Evolutionary conservation across 2,797 vertebrate species (phyloP), one percentile per base, ranked within the genome.

Genomic region (Zenarchopterus dispar): DNA sequence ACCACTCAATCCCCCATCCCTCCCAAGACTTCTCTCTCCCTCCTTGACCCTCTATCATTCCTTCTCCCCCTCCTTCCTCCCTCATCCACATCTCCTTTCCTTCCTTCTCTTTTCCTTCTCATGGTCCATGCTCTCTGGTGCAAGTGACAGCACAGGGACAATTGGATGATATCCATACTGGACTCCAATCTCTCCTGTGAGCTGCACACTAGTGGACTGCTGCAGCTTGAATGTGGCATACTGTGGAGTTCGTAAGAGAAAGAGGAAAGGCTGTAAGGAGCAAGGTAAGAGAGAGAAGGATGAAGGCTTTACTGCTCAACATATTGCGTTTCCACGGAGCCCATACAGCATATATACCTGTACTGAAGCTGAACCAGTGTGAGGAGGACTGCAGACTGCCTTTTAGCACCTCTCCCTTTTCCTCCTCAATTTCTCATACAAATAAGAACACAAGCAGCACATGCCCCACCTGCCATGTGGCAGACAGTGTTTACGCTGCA

Each of bases 401-500:
- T 76, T 86, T 87, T 88, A 90, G 86, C 44, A 75, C 64, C 73
- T 62, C 60, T 68, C 51, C 47, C 15, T 56, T 8, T 66, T 75
- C 72, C 63, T 73, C 56, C 57, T 81, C 62, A 59, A 45, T n/a
- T 28, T 67, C 48, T 54, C 61, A 56, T 68, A 77, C 66, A 45
- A 52, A 21, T 16, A 53, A 55, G 18, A 39, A 49, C 58, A 64
- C 42, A 79, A 59, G 81, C 82, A 74, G 52, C 58, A 66, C 73
- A 58, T 66, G 1, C 59, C 49, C 33, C 86, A 90, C 86, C 89
- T 85, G 85, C 84, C 81, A 84, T 16, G 46, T 86, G 77, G 71
- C 80, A 86, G 90, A 89, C 87, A 90, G 76, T 81, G 89, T 92
- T 89, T 84, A 84, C 80, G 71, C 80, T 71, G 81, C 80, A 90